phyloP scores from a whole-genome alignment of 2,797 vertebrate genomes.

The Halcyon leucocephala region DNA sequence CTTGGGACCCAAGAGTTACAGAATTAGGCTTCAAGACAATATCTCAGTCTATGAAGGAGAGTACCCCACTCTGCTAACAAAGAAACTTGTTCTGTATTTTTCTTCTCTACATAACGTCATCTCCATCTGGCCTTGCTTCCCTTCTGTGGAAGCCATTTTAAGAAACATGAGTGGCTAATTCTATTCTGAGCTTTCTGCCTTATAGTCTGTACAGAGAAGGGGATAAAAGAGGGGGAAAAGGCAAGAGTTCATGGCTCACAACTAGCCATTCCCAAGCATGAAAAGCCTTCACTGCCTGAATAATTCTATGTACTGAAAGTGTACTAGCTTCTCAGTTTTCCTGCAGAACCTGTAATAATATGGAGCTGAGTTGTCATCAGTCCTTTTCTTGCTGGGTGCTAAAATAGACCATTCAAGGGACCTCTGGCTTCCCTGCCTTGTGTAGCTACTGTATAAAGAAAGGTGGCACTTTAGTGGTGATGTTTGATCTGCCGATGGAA shows the following conservation, averaged over 20 bases:
- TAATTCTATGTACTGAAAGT: not conserved
- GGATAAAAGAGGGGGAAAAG: not conserved
- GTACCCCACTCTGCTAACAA: not conserved
- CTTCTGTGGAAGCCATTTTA: not conserved
- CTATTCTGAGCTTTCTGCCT: not conserved
- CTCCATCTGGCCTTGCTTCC: not conserved
- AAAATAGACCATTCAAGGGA: not conserved
- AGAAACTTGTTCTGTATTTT: not conserved
- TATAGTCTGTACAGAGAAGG: not conserved
- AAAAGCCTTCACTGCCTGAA: not conserved
- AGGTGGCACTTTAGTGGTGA: fast-evolving
- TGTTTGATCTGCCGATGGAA: not conserved
- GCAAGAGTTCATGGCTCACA: not conserved
- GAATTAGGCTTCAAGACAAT: not conserved
- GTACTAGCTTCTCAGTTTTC: not conserved
- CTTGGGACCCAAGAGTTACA: not conserved
- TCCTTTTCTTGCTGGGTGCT: not conserved
- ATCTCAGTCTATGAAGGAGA: not conserved
- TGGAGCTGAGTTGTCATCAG: not conserved
- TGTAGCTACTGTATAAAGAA: not conserved
- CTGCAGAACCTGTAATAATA: not conserved
- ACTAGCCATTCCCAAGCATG: not conserved
- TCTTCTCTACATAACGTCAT: not conserved
- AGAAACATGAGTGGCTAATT: not conserved
- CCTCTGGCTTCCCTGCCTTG: not conserved